Evolutionary conservation across 2,888 invertebrate genomes (phyloP).

Genomic region (Odontocolon sp.): DNA sequence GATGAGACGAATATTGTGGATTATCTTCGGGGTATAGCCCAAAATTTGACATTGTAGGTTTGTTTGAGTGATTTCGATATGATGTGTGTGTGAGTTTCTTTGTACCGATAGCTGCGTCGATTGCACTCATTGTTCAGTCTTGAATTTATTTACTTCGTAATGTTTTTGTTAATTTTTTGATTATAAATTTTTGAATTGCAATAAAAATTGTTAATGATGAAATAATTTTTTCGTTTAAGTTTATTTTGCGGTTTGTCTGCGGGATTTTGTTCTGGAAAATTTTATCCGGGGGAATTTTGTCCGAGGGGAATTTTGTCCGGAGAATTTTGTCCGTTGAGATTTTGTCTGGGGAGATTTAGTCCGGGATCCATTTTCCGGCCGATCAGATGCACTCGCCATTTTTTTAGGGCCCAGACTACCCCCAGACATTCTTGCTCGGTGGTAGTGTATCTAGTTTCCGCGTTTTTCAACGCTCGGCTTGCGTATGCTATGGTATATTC

Average conservation of each 20-base stretch:
- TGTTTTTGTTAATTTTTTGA: not conserved
- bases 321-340: not conserved
- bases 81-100: too few relatives aligned
- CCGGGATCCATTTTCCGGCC: not conserved
- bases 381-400: conserved; percentile 12
- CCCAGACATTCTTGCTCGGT: conserved; percentile 30
- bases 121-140: too few relatives aligned
- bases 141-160: not conserved
- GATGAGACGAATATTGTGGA: not conserved
- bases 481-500: conserved; percentile 26
- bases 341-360: not conserved
- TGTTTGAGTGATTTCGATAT: too few relatives aligned
- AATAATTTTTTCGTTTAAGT: not conserved
- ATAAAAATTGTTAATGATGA: not conserved
- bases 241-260: not conserved
- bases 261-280: not conserved
- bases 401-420: conserved; percentile 22
- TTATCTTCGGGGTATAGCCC: conserved; percentile 12
- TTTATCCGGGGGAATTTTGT: not conserved
- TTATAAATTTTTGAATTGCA: not conserved
- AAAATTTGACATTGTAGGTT: not conserved
- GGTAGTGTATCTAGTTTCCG: conserved; percentile 14
- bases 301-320: not conserved
- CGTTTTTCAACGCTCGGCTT: conserved; percentile 17
- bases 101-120: too few relatives aligned